Conservation (phyloP, 1,140 invertebrate species). For the Luehdorfia chinensis region DNA sequence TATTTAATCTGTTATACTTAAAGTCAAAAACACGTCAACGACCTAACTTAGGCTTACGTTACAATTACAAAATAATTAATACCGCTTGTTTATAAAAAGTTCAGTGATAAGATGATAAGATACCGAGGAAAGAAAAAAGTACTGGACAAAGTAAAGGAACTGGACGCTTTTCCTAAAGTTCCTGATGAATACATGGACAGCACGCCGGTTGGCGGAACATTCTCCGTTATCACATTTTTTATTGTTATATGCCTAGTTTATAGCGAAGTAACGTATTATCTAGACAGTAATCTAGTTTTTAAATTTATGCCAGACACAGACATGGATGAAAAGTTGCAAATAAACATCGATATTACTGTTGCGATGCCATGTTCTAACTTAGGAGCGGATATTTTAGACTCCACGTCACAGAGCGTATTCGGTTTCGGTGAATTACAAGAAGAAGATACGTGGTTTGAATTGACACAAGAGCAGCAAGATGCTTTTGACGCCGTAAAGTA, state of each 20-base stretch:
- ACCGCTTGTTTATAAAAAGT: slow-evolving; percentile 13
- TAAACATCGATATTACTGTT: slow-evolving; percentile 96
- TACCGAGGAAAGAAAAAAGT: slow-evolving; percentile 80
- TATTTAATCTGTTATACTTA: not conserved
- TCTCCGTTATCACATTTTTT: slow-evolving; percentile 88
- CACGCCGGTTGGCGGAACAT: slow-evolving; percentile 86
- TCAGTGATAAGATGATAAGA: slow-evolving; percentile 67
- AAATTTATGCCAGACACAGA: slow-evolving; percentile 95
- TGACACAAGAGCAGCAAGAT: slow-evolving; percentile 84
- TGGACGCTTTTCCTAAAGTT: slow-evolving; percentile 95
- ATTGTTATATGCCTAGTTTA: slow-evolving; percentile 89
- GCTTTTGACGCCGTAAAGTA: slow-evolving; percentile 89
- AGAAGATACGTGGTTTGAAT: slow-evolving; percentile 94
- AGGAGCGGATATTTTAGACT: slow-evolving; percentile 96
- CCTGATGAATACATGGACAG: slow-evolving; percentile 90
- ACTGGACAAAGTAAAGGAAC: slow-evolving; percentile 87
- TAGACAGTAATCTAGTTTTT: slow-evolving; percentile 89
- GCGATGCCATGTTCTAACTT: slow-evolving; percentile 94
- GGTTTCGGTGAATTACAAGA: slow-evolving; percentile 89
- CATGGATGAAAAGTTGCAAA: slow-evolving; percentile 90
- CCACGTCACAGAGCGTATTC: slow-evolving; percentile 92
- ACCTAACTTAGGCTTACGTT: slow-evolving; percentile 1
- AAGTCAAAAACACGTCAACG: slow-evolving; percentile 38
- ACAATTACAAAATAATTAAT: slow-evolving; percentile 8
- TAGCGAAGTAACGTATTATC: slow-evolving; percentile 91